Conservation (phyloP, 2,888 invertebrate species). For the Argyresthia goedartella region DNA sequence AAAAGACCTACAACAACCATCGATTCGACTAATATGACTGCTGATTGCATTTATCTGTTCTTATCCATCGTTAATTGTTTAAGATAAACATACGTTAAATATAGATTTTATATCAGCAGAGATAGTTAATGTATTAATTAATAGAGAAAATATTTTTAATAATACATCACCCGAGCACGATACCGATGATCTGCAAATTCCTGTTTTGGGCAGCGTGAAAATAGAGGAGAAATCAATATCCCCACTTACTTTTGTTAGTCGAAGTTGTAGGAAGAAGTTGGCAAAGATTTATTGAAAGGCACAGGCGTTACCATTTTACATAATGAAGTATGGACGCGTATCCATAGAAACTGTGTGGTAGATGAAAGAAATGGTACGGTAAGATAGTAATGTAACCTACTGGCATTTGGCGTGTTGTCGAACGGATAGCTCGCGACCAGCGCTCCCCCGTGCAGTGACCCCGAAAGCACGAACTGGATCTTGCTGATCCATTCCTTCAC, state of each 20-base stretch:
- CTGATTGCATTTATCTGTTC: background rate
- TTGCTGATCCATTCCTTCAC: slow-evolving; percentile 95
- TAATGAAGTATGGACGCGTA: background rate
- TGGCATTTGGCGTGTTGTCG: slow-evolving; percentile 94
- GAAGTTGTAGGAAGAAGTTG: background rate
- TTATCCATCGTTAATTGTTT: background rate
- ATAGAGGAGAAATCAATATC: slow-evolving; percentile 22
- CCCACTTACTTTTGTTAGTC: background rate
- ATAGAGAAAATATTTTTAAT: too few relatives aligned
- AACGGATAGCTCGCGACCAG: slow-evolving; percentile 97
- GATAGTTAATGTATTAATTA: too few relatives aligned
- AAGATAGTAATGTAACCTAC: slow-evolving; percentile 68
- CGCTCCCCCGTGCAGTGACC: slow-evolving; percentile 95
- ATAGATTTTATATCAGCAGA: background rate
- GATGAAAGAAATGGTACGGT: slow-evolving; percentile 6
- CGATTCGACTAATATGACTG: too few relatives aligned
- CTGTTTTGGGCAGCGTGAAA: slow-evolving; percentile 59
- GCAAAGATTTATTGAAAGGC: background rate
- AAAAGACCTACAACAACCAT: too few relatives aligned
- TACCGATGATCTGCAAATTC: slow-evolving; percentile 82
- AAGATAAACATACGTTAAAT: slow-evolving; percentile 18
- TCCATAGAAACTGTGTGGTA: background rate
- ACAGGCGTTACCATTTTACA: background rate
- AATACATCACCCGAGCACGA: slow-evolving; percentile 76
- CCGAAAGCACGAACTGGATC: slow-evolving; percentile 94